These are phyloP conservation scores for Neosilurus hyrtlii DNA, from an alignment of 2,797 vertebrate genomes.

Conservation along the genomic window DNA sequence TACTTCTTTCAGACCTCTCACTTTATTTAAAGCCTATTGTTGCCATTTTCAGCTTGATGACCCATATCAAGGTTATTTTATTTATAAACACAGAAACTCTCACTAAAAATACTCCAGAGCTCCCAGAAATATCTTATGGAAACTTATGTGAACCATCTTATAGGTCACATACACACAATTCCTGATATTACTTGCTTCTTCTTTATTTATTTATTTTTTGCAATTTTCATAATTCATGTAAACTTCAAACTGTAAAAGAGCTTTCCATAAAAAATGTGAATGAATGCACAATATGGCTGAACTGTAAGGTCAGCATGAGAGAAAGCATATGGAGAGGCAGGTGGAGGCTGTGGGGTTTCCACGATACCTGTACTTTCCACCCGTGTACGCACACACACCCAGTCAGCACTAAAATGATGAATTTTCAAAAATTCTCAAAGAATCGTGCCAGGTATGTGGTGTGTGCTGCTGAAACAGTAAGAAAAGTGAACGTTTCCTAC, in stretches of 20 bases:
- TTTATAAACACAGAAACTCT: background rate
- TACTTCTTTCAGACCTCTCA: background rate
- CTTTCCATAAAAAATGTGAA: background rate
- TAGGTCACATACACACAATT: background rate
- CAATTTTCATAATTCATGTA: background rate
- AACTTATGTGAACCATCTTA: background rate
- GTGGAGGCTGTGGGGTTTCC: conserved; percentile 61
- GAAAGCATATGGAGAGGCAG: conserved; percentile 57
- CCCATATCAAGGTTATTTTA: background rate
- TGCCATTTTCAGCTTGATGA: background rate
- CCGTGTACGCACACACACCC: conserved; percentile 27
- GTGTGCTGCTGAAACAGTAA: background rate
- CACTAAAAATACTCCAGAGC: background rate
- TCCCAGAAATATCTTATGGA: background rate
- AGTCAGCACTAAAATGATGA: background rate
- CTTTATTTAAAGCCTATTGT: background rate
- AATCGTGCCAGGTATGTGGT: background rate
- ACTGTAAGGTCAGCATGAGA: conserved; percentile 34
- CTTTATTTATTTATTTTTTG: background rate
- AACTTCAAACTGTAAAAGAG: background rate
- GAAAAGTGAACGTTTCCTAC: background rate
- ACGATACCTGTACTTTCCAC: conserved; percentile 43
- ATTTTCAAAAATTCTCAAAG: background rate
- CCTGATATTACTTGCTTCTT: background rate
- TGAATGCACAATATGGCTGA: background rate